A percentile compares a stretch with the other conserved stretches of the same genome.
Evolutionary conservation across 2,888 invertebrate species (phyloP).

Genomic region (Platyscelio sp.): DNA sequence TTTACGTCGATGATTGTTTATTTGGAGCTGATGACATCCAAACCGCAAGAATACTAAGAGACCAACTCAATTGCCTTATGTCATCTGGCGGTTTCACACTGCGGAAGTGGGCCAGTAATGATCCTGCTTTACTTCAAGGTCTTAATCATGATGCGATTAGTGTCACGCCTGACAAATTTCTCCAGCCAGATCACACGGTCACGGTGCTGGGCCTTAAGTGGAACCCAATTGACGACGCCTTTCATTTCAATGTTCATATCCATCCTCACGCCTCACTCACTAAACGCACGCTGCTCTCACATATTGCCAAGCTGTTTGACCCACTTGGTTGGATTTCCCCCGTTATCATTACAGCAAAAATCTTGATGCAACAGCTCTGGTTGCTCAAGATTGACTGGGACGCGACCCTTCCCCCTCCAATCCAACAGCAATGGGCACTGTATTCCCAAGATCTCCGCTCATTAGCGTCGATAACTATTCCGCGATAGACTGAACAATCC

Average conservation of each 20-base stretch:
- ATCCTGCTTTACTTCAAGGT: not conserved
- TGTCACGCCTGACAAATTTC: not conserved
- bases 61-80: not conserved
- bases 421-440: not conserved
- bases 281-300: not conserved
- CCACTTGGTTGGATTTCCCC: conserved; percentile 5
- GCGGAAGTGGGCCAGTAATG: not conserved
- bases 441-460: too few species aligned
- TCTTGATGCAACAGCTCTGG: not conserved
- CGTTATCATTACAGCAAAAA: not conserved
- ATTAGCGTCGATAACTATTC: too few species aligned
- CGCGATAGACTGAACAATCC: too few species aligned
- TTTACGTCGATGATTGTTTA: conserved; percentile 31
- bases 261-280: not conserved
- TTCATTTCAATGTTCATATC: not conserved
- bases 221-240: not conserved
- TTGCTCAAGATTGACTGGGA: not conserved
- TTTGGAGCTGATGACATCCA: not conserved
- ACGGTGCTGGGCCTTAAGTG: not conserved
- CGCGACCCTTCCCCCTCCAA: not conserved
- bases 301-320: not conserved
- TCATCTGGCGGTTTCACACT: not conserved
- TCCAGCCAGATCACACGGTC: not conserved
- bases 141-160: not conserved
- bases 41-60: not conserved